Evolutionary conservation across 2,888 invertebrate species (phyloP).

Genomic region (Apeira syringaria): DNA sequence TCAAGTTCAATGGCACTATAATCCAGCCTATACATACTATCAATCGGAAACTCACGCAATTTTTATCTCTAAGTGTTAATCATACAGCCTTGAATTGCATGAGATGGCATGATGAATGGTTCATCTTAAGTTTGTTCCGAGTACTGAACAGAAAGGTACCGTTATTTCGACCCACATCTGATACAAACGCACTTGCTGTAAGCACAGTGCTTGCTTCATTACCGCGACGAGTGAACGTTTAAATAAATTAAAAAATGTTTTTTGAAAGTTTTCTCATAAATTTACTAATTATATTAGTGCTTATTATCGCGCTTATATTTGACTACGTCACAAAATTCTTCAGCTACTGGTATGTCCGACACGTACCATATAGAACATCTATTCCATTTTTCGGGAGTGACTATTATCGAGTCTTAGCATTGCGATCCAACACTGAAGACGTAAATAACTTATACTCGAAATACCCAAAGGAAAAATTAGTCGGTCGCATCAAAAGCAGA

Average conservation of each 20-base stretch:
- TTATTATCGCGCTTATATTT: slow-evolving; percentile 62
- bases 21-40: slow-evolving; percentile 17
- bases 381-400: slow-evolving; percentile 71
- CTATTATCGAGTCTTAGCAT: slow-evolving; percentile 62
- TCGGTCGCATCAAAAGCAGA: slow-evolving; percentile 68
- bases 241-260: slow-evolving; percentile 55
- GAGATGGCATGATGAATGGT: slow-evolving; percentile 21
- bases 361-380: slow-evolving; percentile 63
- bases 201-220: slow-evolving; percentile 54
- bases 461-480: slow-evolving; percentile 61
- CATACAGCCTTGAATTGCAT: slow-evolving; percentile 22
- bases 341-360: slow-evolving; percentile 76
- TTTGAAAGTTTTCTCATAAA: slow-evolving; percentile 76
- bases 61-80: slow-evolving; percentile 14
- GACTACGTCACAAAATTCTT: slow-evolving; percentile 77
- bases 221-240: slow-evolving; percentile 57
- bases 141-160: slow-evolving; percentile 45
- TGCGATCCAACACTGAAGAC: slow-evolving; percentile 64
- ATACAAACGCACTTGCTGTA: slow-evolving; percentile 37
- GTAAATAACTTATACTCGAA: slow-evolving; percentile 57
- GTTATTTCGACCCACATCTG: slow-evolving; percentile 70
- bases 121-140: slow-evolving; percentile 32
- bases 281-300: slow-evolving; percentile 48
- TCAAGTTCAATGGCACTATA: slow-evolving; percentile 51
- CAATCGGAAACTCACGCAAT: slow-evolving; percentile 20